Conservation (phyloP, 2,888 invertebrate species). For the Merodon equestris region DNA sequence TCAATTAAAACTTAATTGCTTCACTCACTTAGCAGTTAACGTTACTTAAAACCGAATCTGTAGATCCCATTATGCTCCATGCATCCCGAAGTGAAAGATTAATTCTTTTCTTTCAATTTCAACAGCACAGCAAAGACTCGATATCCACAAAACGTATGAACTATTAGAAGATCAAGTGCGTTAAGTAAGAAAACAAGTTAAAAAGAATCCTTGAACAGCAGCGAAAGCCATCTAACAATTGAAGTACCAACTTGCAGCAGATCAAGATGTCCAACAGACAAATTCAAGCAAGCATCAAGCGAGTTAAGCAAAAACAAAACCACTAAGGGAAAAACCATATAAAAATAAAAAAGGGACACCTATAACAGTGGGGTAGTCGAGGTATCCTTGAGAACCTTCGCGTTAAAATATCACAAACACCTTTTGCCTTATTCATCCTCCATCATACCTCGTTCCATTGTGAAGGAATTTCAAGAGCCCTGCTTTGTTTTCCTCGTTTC, state of each 20-base stretch:
- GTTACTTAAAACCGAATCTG: no score
- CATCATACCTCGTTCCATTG: background rate
- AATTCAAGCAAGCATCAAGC: slow-evolving; percentile 20
- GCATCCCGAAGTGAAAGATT: no score
- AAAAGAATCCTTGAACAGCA: background rate
- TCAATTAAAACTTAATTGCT: no score
- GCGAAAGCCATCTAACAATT: slow-evolving; percentile 21
- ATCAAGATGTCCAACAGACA: slow-evolving; percentile 42
- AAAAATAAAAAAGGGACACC: no score
- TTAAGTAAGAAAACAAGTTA: background rate
- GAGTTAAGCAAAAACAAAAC: slow-evolving; percentile 11
- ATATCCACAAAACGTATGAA: background rate
- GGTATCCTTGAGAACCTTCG: slow-evolving; percentile 39
- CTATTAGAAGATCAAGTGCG: slow-evolving; percentile 1
- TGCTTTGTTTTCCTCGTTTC: slow-evolving; percentile 30
- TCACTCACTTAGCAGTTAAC: no score
- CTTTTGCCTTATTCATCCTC: background rate
- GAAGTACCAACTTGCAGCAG: slow-evolving; percentile 29
- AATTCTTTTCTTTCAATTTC: no score
- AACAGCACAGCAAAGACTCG: background rate
- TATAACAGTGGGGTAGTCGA: slow-evolving; percentile 26
- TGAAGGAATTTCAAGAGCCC: background rate
- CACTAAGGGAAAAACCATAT: slow-evolving; percentile 10
- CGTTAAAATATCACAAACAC: slow-evolving; percentile 38
- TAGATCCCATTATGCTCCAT: no score